Conservation (phyloP, 2,113 vertebrate genomes). For the Sorex fumeus region DNA sequence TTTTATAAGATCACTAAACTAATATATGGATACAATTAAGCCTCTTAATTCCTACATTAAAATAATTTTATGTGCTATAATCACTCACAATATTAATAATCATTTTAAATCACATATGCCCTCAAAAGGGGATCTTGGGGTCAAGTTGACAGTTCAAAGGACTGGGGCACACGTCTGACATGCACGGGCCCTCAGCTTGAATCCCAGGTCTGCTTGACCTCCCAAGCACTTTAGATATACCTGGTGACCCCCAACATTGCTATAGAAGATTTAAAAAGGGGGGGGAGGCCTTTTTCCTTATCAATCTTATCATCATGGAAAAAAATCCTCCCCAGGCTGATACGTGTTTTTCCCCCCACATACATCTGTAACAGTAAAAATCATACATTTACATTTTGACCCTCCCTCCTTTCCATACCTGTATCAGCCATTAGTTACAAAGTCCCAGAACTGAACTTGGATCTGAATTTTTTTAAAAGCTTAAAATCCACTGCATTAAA, state of each 20-base stretch:
- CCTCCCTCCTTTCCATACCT: background rate
- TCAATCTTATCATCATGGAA: background rate
- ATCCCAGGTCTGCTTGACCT: too few species aligned
- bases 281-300: too few species aligned
- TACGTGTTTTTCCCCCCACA: background rate
- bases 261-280: too few species aligned
- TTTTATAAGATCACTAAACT: constrained; percentile 29
- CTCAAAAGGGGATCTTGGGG: background rate
- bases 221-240: too few species aligned
- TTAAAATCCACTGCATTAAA: background rate
- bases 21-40: constrained; percentile 22
- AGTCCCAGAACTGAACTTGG: constrained; percentile 22
- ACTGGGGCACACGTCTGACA: too few species aligned
- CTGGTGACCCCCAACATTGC: too few species aligned
- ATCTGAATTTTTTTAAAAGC: constrained; percentile 13
- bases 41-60: constrained; percentile 42
- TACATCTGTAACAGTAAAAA: constrained; percentile 37
- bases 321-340: background rate
- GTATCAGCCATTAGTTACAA: background rate
- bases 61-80: background rate
- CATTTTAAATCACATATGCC: constrained; percentile 15
- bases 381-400: background rate
- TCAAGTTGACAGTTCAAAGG: too few species aligned
- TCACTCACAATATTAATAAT: background rate
- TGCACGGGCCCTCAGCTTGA: too few species aligned